Evolutionary conservation across 2,113 vertebrate species (phyloP).

Genomic region (Macaca fascicularis): T2T-MFA8v1.1 NC_088380.1:32465001-32465500

Average conservation of each 20-base stretch:
- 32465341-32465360: not conserved
- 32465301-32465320: not conserved
- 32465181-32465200: not conserved
- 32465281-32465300: not conserved
- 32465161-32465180: not conserved
- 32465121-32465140: not conserved
- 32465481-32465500: not conserved
- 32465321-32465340: not conserved
- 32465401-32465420: too few relatives aligned
- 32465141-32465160: not conserved
- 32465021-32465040: not conserved
- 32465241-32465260: not conserved
- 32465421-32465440: too few relatives aligned
- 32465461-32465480: too few relatives aligned
- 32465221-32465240: not conserved
- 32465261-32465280: not conserved
- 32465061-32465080: not conserved
- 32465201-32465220: not conserved
- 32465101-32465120: not conserved
- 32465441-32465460: too few relatives aligned
- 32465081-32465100: fast-evolving
- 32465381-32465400: not conserved
- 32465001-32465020: not conserved
- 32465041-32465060: not conserved
- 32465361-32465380: not conserved